Conservation (phyloP, 2,797 vertebrate species). For the Sciaenops ocellatus region DNA sequence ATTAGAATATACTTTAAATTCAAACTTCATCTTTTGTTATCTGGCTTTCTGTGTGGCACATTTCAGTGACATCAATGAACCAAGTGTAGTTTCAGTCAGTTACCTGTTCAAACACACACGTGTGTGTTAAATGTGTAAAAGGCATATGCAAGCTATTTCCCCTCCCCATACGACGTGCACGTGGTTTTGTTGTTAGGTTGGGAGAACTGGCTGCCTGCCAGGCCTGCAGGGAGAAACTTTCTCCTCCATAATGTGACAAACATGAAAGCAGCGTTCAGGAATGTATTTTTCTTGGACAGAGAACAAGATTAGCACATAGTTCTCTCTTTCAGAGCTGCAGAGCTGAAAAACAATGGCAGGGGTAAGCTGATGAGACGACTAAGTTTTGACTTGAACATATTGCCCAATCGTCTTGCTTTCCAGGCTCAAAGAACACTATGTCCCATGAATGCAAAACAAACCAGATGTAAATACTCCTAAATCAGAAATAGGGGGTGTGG, state of each 20-base stretch:
- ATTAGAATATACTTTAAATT: neutral
- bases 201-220: slow-evolving; percentile 68
- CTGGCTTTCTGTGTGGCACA: neutral
- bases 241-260: slow-evolving; percentile 77
- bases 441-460: slow-evolving; percentile 54
- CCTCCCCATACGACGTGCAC: slow-evolving; percentile 49
- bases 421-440: slow-evolving; percentile 67
- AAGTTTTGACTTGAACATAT: slow-evolving; percentile 68
- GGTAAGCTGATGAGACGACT: slow-evolving; percentile 59
- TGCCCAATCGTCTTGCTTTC: slow-evolving; percentile 64
- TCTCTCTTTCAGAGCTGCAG: slow-evolving; percentile 58
- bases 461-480: slow-evolving; percentile 53
- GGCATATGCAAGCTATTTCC: slow-evolving; percentile 42
- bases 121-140: slow-evolving; percentile 57
- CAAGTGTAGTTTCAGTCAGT: neutral
- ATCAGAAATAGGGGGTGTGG: slow-evolving; percentile 16
- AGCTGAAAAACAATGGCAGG: slow-evolving; percentile 72
- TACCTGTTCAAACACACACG: slow-evolving; percentile 13
- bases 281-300: slow-evolving; percentile 80
- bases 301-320: slow-evolving; percentile 73
- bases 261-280: slow-evolving; percentile 76
- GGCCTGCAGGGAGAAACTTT: slow-evolving; percentile 58
- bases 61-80: neutral
- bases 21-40: neutral
- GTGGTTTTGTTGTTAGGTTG: slow-evolving; percentile 66